phyloP scores from a whole-genome alignment of 2,113 vertebrate genomes.

The Sinocyclocheilus grahami region DNA sequence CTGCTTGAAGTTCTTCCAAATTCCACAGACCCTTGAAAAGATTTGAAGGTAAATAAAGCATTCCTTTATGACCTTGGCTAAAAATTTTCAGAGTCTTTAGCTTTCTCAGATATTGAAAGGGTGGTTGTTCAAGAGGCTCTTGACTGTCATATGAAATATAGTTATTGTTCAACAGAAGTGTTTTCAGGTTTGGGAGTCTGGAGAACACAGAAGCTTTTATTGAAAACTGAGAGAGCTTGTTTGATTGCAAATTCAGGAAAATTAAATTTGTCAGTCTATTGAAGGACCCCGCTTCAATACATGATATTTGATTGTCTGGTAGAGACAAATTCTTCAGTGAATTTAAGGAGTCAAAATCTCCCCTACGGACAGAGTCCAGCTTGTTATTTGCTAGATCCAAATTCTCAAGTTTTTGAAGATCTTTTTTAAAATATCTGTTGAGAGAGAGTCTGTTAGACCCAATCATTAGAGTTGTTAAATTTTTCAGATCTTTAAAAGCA shows the following conservation, averaged over 20 bases:
- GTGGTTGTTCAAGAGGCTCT: slow-evolving; percentile 6
- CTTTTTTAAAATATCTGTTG: slow-evolving; percentile 52
- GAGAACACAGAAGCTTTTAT: slow-evolving; percentile 49
- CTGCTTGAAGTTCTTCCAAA: slow-evolving; percentile 56
- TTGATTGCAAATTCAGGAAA: slow-evolving; percentile 32
- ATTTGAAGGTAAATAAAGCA: slow-evolving; percentile 58
- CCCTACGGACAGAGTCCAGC: slow-evolving; percentile 34
- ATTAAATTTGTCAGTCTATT: not conserved
- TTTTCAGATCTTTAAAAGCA: slow-evolving; percentile 62
- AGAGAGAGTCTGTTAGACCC: slow-evolving; percentile 60
- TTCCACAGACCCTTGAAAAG: slow-evolving; percentile 71
- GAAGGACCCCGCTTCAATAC: slow-evolving; percentile 29
- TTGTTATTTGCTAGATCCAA: slow-evolving; percentile 64
- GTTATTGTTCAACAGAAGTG: slow-evolving; percentile 66
- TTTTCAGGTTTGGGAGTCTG: slow-evolving; percentile 61
- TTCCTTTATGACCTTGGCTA: slow-evolving; percentile 57
- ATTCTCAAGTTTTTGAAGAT: slow-evolving; percentile 59
- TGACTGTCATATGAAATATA: slow-evolving; percentile 55
- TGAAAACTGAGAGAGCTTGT: slow-evolving; percentile 3
- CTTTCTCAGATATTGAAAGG: slow-evolving; percentile 63
- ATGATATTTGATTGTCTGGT: slow-evolving; percentile 58
- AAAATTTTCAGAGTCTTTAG: slow-evolving; percentile 60
- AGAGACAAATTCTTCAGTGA: slow-evolving; percentile 65
- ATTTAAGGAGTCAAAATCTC: slow-evolving; percentile 35
- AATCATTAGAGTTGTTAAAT: slow-evolving; percentile 60